Percentiles rank a stretch among this genome's conserved stretches.
Conservation (phyloP, 2,888 invertebrate genomes). For the Drosophila tripunctata region DNA sequence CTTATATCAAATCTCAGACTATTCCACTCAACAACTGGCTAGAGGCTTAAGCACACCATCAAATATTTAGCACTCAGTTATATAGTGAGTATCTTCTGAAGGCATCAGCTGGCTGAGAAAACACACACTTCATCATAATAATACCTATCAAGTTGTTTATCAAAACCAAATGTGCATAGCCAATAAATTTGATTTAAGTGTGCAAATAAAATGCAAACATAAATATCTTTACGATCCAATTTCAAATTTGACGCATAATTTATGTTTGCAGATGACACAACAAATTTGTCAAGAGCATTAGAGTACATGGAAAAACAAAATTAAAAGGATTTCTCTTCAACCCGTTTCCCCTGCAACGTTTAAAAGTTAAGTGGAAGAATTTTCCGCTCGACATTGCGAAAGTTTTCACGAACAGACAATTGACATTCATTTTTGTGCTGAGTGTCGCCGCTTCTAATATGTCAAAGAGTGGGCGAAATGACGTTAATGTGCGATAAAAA, state of each 20-base stretch:
- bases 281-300: conserved; percentile 33
- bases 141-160: conserved; percentile 56
- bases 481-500: conserved; percentile 52
- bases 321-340: conserved; percentile 16
- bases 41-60: not conserved
- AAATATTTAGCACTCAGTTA: conserved; percentile 11
- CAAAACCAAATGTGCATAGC: conserved; percentile 41
- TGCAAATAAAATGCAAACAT: conserved; percentile 60
- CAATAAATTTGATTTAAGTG: conserved; percentile 62
- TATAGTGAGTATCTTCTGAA: not conserved
- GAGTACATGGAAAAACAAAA: conserved; percentile 22
- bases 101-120: conserved; percentile 22
- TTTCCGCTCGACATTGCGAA: conserved; percentile 12
- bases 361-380: conserved; percentile 35
- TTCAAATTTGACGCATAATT: conserved; percentile 69
- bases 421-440: conserved; percentile 45
- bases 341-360: conserved; percentile 8
- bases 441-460: conserved; percentile 36
- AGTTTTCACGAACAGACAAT: conserved; percentile 58
- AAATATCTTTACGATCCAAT: conserved; percentile 69
- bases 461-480: conserved; percentile 27
- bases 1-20: not conserved
- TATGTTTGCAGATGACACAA: conserved; percentile 53
- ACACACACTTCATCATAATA: conserved; percentile 41
- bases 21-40: not conserved